Conservation (phyloP, 2,888 invertebrate species). For the Agriopis leucophaearia region DNA sequence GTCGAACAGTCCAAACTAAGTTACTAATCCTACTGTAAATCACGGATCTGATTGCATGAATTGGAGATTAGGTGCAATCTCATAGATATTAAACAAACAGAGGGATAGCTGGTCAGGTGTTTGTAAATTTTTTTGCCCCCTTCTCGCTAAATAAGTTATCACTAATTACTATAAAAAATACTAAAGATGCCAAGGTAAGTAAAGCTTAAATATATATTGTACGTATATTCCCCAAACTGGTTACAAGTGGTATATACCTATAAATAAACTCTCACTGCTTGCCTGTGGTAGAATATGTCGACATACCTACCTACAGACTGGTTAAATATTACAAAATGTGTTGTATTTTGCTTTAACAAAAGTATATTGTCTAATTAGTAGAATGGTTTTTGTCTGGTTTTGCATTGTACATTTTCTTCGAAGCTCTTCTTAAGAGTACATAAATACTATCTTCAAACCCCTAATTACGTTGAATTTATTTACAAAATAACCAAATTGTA, state of each 20-base stretch:
- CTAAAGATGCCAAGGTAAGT: too few species aligned
- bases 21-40: slow-evolving; percentile 47
- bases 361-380: background rate
- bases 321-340: too few species aligned
- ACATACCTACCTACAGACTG: background rate
- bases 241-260: too few species aligned
- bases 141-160: background rate
- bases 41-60: slow-evolving; percentile 45
- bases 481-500: slow-evolving; percentile 34
- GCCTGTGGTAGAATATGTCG: too few species aligned
- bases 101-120: slow-evolving; percentile 1
- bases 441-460: slow-evolving; percentile 12
- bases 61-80: slow-evolving; percentile 45
- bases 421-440: background rate
- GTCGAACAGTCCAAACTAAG: slow-evolving; percentile 41
- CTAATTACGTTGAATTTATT: slow-evolving; percentile 19
- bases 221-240: too few species aligned
- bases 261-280: too few species aligned
- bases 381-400: background rate
- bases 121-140: background rate
- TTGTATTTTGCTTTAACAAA: too few species aligned
- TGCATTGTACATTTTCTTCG: background rate
- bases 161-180: too few species aligned
- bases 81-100: slow-evolving; percentile 28
- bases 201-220: too few species aligned